Evolutionary conservation across 2,888 invertebrate species (phyloP).

Genomic region (Watsonalla cultraria): DNA sequence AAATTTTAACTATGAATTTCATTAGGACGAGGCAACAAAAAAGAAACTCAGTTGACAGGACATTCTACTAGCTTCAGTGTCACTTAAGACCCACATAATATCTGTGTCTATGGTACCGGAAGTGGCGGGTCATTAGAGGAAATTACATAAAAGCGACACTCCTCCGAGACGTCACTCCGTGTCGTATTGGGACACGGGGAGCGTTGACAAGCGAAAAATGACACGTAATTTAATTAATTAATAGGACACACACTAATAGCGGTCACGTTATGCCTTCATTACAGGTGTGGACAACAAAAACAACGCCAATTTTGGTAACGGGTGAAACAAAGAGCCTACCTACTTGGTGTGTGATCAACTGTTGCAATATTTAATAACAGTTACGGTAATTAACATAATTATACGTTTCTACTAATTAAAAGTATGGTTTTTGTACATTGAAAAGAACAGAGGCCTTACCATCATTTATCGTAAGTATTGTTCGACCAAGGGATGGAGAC

Average conservation of each 20-base stretch:
- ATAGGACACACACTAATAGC: constrained; percentile 30
- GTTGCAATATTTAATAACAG: too few relatives aligned
- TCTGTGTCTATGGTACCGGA: constrained; percentile 31
- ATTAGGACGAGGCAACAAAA: neutral
- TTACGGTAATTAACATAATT: too few relatives aligned
- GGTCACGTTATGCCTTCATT: constrained; percentile 9
- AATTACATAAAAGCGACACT: constrained; percentile 44
- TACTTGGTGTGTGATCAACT: too few relatives aligned
- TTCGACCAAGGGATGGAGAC: too few relatives aligned
- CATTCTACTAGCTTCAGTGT: too few relatives aligned
- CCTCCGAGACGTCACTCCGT: constrained; percentile 30
- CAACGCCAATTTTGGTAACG: neutral
- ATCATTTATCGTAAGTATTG: too few relatives aligned
- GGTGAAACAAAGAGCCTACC: neutral
- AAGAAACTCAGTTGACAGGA: neutral
- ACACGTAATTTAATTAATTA: constrained; percentile 49
- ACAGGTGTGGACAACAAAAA: neutral
- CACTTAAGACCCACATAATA: neutral
- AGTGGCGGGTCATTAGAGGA: constrained; percentile 34
- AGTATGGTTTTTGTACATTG: too few relatives aligned
- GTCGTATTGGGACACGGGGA: constrained; percentile 36
- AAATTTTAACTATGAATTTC: too few relatives aligned
- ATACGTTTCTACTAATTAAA: too few relatives aligned
- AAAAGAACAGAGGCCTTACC: too few relatives aligned
- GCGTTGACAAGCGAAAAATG: constrained; percentile 34